These are phyloP conservation scores for Phrynosoma blainvillii DNA, from an alignment of 2,113 vertebrate species.

Conservation along the genomic window DNA sequence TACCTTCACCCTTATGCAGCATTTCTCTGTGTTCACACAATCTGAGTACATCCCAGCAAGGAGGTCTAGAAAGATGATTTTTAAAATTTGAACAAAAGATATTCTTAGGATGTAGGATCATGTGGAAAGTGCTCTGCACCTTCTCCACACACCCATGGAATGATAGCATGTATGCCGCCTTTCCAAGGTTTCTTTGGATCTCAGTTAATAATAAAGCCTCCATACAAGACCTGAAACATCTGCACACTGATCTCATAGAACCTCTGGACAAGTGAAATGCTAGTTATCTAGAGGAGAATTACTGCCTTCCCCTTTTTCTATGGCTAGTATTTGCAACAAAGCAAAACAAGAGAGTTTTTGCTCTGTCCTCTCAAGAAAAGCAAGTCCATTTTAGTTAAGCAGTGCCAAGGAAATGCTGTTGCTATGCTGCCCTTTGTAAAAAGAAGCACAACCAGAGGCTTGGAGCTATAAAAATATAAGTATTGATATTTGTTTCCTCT, in stretches of 20 bases:
- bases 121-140: neutral
- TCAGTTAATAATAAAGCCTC: neutral
- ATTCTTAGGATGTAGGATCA: neutral
- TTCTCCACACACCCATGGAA: neutral
- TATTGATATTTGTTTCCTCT: conserved; percentile 34
- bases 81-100: neutral
- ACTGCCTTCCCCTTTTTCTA: neutral
- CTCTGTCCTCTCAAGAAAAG: conserved; percentile 49
- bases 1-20: no score
- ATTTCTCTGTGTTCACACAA: neutral
- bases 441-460: conserved; percentile 17
- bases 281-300: conserved; percentile 14
- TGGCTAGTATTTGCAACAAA: conserved; percentile 29
- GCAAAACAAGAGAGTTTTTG: conserved; percentile 50
- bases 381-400: conserved; percentile 48
- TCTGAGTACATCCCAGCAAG: neutral
- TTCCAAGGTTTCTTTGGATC: neutral
- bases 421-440: neutral
- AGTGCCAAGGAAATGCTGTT: conserved; percentile 49
- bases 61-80: neutral
- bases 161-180: neutral
- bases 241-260: conserved; percentile 20
- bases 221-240: neutral
- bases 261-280: conserved; percentile 52
- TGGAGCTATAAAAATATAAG: conserved; percentile 43